Conservation (phyloP, 2,113 vertebrate species). For the Peromyscus californicus region DNA sequence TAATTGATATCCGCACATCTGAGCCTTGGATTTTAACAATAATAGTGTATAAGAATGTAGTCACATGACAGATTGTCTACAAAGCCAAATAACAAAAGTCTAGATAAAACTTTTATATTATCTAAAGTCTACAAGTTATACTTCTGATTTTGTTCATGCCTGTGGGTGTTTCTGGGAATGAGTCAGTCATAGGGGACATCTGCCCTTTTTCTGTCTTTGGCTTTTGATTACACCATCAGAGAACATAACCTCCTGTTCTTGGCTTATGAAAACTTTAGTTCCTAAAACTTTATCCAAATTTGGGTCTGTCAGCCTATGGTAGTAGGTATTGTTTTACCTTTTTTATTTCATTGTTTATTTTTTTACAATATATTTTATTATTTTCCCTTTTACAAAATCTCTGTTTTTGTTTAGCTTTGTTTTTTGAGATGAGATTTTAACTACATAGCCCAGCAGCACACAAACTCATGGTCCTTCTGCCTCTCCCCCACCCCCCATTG, state of each 20-base stretch:
- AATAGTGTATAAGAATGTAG: not conserved
- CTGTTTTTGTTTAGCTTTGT: not conserved
- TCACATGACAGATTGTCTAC: conserved; percentile 4
- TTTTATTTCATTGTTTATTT: conserved; percentile 5
- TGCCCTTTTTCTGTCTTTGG: conserved; percentile 42
- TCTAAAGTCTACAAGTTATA: conserved; percentile 11
- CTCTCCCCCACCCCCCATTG: too few relatives aligned
- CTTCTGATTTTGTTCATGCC: conserved; percentile 32
- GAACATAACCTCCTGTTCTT: not conserved
- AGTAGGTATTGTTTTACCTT: conserved; percentile 5
- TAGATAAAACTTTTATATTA: conserved; percentile 54
- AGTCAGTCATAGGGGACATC: not conserved
- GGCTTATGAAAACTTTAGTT: not conserved
- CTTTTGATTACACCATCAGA: not conserved
- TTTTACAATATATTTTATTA: conserved; percentile 34
- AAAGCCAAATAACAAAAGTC: conserved; percentile 40
- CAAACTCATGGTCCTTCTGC: not conserved
- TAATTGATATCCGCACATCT: conserved; percentile 47
- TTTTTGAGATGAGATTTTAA: not conserved
- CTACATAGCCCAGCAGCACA: not conserved
- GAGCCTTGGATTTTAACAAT: conserved; percentile 60
- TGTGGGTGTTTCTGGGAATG: conserved; percentile 23
- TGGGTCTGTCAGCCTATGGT: not conserved
- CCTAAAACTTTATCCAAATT: conserved; percentile 5
- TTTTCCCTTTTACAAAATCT: not conserved